These are phyloP conservation scores for Gymnocypris eckloni DNA, from an alignment of 2,797 vertebrate genomes.

Conservation along the genomic window DNA sequence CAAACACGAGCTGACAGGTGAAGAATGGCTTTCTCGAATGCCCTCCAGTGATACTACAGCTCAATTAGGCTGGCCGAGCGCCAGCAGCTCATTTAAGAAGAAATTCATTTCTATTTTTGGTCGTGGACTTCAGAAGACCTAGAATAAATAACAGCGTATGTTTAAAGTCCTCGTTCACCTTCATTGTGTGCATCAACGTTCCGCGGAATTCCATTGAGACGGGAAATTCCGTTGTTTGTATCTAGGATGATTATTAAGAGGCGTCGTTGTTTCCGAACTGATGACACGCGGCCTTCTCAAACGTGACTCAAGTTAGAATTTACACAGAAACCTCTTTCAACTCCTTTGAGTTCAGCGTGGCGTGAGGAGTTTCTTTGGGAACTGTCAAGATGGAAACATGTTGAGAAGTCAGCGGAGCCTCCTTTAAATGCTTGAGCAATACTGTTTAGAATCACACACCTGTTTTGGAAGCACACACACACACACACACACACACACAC, in stretches of 20 bases:
- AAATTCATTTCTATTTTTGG: not conserved
- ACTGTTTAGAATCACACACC: conserved; percentile 61
- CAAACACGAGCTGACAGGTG: conserved; percentile 62
- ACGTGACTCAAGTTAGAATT: conserved; percentile 16
- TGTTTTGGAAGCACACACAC: conserved; percentile 53
- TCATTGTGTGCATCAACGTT: not conserved
- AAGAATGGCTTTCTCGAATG: conserved; percentile 57
- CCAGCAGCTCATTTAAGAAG: conserved; percentile 32
- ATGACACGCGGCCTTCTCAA: not conserved
- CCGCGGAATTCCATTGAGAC: not conserved
- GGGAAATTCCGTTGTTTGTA: not conserved
- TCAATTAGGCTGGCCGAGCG: conserved; percentile 34
- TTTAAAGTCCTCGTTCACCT: not conserved
- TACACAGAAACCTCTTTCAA: conserved; percentile 41
- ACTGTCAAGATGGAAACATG: conserved; percentile 57
- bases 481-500: conserved; percentile 40
- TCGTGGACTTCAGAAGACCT: not conserved
- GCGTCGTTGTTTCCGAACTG: not conserved
- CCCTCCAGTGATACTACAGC: conserved; percentile 43
- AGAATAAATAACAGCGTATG: not conserved
- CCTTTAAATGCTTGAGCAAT: conserved; percentile 60
- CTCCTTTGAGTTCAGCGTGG: conserved; percentile 14
- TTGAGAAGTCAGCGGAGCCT: conserved; percentile 55
- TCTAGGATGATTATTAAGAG: not conserved
- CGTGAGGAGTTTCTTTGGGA: conserved; percentile 47